Evolutionary conservation across 2,888 invertebrate species (phyloP).

Genomic region (Dynastes tityus): DNA sequence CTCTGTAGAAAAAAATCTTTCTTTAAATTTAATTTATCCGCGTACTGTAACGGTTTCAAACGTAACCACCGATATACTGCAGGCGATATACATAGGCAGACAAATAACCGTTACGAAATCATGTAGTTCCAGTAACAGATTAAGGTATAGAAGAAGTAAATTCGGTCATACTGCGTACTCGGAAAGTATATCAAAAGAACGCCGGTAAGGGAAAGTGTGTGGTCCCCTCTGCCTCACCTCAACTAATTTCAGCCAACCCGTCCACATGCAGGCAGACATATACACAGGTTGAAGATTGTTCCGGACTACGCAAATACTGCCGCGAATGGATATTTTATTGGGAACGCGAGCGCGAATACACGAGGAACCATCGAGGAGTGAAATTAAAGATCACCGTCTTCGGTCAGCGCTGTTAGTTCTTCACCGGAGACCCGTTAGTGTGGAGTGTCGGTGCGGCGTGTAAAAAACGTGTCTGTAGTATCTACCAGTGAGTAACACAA

Average conservation of each 20-base stretch:
- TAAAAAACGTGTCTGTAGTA: conserved; percentile 29
- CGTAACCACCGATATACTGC: neutral
- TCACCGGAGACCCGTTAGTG: conserved; percentile 46
- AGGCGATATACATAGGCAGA: neutral
- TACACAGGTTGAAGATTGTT: conserved; percentile 29
- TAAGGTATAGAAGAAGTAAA: conserved; percentile 21
- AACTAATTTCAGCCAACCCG: neutral
- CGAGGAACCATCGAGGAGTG: conserved; percentile 43
- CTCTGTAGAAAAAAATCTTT: too few species aligned
- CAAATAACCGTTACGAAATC: conserved; percentile 37
- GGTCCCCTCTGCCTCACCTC: conserved; percentile 24
- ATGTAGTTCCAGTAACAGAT: conserved; percentile 1
- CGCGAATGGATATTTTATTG: conserved; percentile 20
- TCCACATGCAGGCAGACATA: conserved; percentile 1
- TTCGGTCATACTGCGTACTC: neutral
- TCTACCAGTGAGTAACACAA: conserved; percentile 45
- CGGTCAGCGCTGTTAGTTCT: conserved; percentile 44
- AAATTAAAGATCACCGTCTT: conserved; percentile 49
- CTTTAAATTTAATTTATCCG: too few species aligned
- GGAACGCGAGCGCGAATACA: conserved; percentile 34
- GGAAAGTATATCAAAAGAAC: conserved; percentile 10
- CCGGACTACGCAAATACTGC: conserved; percentile 23
- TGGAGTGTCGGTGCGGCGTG: conserved; percentile 46
- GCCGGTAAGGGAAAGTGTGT: conserved; percentile 46
- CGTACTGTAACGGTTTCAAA: neutral